Base-by-base conservation (phyloP, 2,797 vertebrate genomes). In the Urosaurus nigricauda region DNA sequence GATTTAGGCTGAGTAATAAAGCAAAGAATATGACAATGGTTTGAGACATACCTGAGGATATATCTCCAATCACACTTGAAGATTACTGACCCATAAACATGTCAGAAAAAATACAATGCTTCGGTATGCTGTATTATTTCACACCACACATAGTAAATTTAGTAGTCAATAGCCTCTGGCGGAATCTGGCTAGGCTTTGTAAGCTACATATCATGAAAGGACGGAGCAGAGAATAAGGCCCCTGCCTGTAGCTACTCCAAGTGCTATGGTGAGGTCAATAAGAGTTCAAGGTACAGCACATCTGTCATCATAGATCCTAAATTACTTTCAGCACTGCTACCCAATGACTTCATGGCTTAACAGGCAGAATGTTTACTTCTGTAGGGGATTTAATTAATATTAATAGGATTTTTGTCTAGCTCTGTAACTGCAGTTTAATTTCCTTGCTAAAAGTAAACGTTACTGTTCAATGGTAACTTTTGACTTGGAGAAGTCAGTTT, bases 1-100 rank as follows among this genome's bases (percentile, higher is more conserved):
- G 58, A 82, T 89, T 81, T 89, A 89, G 70, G 82, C 56, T 86
- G 60, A 75, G 74, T 16, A 85, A 81, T 85, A 89, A 81, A 89
- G 32, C 68, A 37, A 26, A 24, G 43, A 53, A 65, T 73, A 80
- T 63, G 79, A 47, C 80, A 75, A 78, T 68, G 29, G 12, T 29
- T 32, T 53, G 68, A 81, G n/a, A 81, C 65, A 51, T 79, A 79
- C 32, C 79, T 73, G 51, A 73, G 79, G 75, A 85, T 85, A 85
- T 51, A 88, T 79, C 65, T 79, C 47, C 51, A 79, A 79, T 84
- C 37, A 56, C 65, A 71, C 75, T 73, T 40, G 53, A 89, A 89
- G 68, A 65, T 77, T 75, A 65, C 71, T 29, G 79, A 81, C 17
- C 79, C 70, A 74, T 86, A 89, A 86, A 89, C 35, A 86, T 51